These are phyloP conservation scores for Drosophila subpulchrella DNA, from an alignment of 1,140 invertebrate species.

Conservation along the genomic window DNA sequence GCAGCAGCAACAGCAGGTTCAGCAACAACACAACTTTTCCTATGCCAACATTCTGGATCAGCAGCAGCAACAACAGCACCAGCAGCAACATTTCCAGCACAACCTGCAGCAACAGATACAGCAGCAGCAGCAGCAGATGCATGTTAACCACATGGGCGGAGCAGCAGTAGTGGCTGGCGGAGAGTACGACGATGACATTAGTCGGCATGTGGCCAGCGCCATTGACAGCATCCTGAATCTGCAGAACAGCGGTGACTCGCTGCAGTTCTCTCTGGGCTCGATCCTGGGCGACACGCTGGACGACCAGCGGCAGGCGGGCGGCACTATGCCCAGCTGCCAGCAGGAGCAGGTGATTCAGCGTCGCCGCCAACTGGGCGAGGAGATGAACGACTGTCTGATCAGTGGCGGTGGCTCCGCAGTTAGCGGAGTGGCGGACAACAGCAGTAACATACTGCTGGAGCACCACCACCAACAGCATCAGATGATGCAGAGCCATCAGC, in stretches of 20 bases:
- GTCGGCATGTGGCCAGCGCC: constrained; percentile 91
- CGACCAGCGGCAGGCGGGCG: constrained; percentile 69
- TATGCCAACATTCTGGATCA: constrained; percentile 62
- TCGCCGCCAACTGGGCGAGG: constrained; percentile 74
- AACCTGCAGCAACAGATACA: constrained; percentile 67
- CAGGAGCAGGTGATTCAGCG: constrained; percentile 59
- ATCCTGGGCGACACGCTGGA: constrained; percentile 79
- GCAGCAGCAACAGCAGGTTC: constrained; percentile 62
- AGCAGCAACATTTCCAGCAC: constrained; percentile 65
- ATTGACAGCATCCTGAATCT: constrained; percentile 92
- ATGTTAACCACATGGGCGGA: constrained; percentile 58
- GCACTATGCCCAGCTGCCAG: constrained; percentile 67
- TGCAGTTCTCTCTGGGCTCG: constrained; percentile 81
- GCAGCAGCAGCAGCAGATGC: constrained; percentile 76
- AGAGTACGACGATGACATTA: constrained; percentile 87
- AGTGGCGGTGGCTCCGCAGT: constrained; percentile 60
- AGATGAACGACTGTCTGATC: constrained; percentile 83
- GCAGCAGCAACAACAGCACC: constrained; percentile 58
- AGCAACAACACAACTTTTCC: constrained; percentile 68
- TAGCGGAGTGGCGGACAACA: constrained; percentile 55
- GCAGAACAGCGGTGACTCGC: constrained; percentile 85
- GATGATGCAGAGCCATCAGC: constrained; percentile 52
- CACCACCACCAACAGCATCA: constrained; percentile 68
- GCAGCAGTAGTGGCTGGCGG: constrained; percentile 52
- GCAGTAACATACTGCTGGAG: constrained; percentile 56